A percentile compares a stretch with the other conserved stretches of the same genome.
These are phyloP conservation scores for Umimayanthus kanabou DNA, from an alignment of 92 coral and sea anemone genomes.

Conservation along the genomic window DNA sequence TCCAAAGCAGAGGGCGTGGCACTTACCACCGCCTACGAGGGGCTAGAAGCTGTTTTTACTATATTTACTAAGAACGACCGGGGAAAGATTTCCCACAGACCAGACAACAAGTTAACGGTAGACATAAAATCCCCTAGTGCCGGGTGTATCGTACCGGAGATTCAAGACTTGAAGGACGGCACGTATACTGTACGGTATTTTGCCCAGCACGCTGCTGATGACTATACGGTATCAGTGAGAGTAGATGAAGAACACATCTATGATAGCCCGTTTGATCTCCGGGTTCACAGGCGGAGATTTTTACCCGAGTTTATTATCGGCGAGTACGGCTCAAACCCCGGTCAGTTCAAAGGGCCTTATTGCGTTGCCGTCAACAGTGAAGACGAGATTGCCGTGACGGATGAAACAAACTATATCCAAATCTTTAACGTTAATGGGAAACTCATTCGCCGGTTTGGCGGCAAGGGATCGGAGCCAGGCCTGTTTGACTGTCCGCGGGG, in stretches of 20 bases:
- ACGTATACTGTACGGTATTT: conserved; percentile 31
- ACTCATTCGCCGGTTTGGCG: conserved; percentile 32
- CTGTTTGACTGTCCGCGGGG: conserved; percentile 48
- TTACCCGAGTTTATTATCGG: conserved; percentile 25
- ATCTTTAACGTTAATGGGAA: conserved; percentile 23
- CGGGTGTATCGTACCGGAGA: conserved; percentile 24
- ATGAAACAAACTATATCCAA: conserved; percentile 18
- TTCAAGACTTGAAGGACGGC: conserved; percentile 24
- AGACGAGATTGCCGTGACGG: conserved; percentile 31
- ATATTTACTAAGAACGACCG: conserved; percentile 28
- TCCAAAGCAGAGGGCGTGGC: conserved; percentile 42
- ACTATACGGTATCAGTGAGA: conserved; percentile 20
- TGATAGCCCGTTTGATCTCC: conserved; percentile 31
- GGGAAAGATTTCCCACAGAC: conserved; percentile 20
- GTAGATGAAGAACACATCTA: conserved; percentile 38
- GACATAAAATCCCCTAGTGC: conserved; percentile 2
- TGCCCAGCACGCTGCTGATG: conserved; percentile 9
- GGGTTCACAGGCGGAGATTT: conserved; percentile 38
- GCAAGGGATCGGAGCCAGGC: conserved; percentile 30
- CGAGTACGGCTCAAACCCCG: conserved; percentile 32
- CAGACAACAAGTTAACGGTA: conserved; percentile 6
- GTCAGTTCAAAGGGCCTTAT: conserved; percentile 37
- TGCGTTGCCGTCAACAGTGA: conserved; percentile 20
- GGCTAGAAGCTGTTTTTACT: conserved; percentile 19
- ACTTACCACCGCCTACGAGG: conserved; percentile 35